Conservation (phyloP, 2,888 invertebrate species). For the Pinctada fucata region DNA sequence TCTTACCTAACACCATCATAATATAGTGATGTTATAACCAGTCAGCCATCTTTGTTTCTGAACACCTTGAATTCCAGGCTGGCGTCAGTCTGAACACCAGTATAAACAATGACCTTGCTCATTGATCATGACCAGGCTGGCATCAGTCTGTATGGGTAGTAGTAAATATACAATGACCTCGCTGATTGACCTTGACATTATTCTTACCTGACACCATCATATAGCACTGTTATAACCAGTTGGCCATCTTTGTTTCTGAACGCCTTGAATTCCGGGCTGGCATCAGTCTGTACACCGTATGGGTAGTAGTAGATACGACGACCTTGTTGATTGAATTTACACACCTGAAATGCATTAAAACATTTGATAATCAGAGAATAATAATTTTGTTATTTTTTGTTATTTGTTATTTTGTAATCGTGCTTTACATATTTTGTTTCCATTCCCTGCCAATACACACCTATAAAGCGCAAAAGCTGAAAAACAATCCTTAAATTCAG, state of each 20-base stretch:
- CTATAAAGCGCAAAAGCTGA: no score
- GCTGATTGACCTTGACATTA: no score
- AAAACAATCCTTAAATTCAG: no score
- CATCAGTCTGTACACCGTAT: conserved; percentile 53
- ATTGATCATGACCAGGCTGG: conserved; percentile 17
- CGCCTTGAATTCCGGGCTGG: conserved; percentile 13
- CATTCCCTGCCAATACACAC: no score
- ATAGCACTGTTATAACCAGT: conserved; percentile 13
- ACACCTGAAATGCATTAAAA: conserved; percentile 51
- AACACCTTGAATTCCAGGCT: conserved; percentile 12
- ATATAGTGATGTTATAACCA: conserved; percentile 9
- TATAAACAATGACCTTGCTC: conserved; percentile 41
- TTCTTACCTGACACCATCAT: not conserved
- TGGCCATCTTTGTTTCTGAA: not conserved
- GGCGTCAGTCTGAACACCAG: conserved; percentile 52
- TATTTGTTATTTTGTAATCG: no score
- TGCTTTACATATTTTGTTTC: no score
- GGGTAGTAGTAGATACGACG: conserved; percentile 55
- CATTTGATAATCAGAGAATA: no score
- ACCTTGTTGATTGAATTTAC: conserved; percentile 54
- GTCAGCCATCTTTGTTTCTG: not conserved
- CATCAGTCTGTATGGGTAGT: no score
- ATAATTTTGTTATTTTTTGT: no score
- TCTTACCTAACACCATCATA: not conserved
- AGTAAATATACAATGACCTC: no score